A percentile compares a stretch with the other conserved stretches of the same genome.
Conservation (phyloP, 2,888 invertebrate species). For the Conchocele bisecta region DNA sequence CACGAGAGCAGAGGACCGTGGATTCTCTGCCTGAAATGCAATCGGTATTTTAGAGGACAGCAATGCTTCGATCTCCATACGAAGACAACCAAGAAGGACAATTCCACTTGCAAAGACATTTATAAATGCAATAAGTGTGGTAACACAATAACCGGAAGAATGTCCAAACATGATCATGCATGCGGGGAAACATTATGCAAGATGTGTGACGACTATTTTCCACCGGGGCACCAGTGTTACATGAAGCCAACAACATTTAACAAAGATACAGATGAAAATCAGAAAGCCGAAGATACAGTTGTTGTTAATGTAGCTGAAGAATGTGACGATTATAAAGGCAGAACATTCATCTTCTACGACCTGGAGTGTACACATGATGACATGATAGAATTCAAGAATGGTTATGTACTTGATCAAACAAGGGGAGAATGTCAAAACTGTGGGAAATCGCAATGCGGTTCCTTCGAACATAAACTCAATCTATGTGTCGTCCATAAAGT, state of each 20-base stretch:
- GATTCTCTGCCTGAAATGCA: background rate
- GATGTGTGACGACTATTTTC: constrained; percentile 21
- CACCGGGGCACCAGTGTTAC: constrained; percentile 21
- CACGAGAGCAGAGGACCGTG: constrained; percentile 9
- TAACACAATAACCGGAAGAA: background rate
- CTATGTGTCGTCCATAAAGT: constrained; percentile 50
- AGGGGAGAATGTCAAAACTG: constrained; percentile 33
- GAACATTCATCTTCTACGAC: constrained; percentile 34
- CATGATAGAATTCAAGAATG: constrained; percentile 18
- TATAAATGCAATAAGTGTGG: background rate
- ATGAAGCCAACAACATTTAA: constrained; percentile 15
- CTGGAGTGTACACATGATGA: constrained; percentile 38
- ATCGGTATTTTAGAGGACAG: background rate
- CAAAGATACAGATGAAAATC: background rate
- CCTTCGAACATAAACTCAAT: constrained; percentile 43
- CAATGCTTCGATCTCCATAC: background rate
- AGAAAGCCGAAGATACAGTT: background rate
- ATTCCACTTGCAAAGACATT: background rate
- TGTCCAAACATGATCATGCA: background rate
- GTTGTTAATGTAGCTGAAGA: no score
- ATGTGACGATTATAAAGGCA: background rate
- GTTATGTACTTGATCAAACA: background rate
- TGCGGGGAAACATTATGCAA: constrained; percentile 19
- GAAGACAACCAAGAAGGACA: background rate
- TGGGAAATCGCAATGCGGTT: constrained; percentile 42